Evolutionary conservation across 2,113 vertebrate genomes (phyloP), one percentile per base, ranked within the genome.

Genomic region (Willisornis vidua): DNA sequence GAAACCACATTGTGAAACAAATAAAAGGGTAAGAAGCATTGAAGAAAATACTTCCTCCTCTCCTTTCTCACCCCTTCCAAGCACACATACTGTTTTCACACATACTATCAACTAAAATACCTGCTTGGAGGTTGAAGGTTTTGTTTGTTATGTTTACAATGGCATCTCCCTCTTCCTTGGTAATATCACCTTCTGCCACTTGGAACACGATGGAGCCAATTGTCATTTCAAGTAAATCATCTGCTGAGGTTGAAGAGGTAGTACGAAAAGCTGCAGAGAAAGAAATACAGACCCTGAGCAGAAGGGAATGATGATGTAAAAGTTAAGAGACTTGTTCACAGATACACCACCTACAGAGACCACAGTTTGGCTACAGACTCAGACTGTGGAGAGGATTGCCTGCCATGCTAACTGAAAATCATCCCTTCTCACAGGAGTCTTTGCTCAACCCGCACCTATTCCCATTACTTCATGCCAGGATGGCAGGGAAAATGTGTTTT

Each of bases 81-180:
- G 16, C 51, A 94, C 39, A 73, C 0, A 1, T 11, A 78, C 26
- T 25, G 29, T 35, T 82, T 90, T 57, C 82, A 85, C 5, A 52
- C 8, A 35, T 19, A 78, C 14, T n/a, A 25, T 31, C 61, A 33
- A 87, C 15, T n/a, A 28, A 35, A 92, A 86, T 98, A 99, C 99
- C 99, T 97, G 89, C 9, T 96, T 98, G 98, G 29, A 98, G 98
- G 81, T 35, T 96, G 93, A 99, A 99, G 1, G 24, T 18, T 1
- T 94, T 35, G 93, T 99, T 98, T 76, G 98, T 98, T 82, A 99
- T 97, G 94, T 99, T 99, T 72, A 99, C 98, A 54, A 99, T 98
- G 63, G 98, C 97, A 85, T 99, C 99, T 63, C 48, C 96, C 1
- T 81, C 94, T 95, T 99, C 98, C 73, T 98, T 97, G 48, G 98